Evolutionary conservation across 2,113 vertebrate genomes (phyloP).

Genomic region (Sylvicapra grimmia): DNA sequence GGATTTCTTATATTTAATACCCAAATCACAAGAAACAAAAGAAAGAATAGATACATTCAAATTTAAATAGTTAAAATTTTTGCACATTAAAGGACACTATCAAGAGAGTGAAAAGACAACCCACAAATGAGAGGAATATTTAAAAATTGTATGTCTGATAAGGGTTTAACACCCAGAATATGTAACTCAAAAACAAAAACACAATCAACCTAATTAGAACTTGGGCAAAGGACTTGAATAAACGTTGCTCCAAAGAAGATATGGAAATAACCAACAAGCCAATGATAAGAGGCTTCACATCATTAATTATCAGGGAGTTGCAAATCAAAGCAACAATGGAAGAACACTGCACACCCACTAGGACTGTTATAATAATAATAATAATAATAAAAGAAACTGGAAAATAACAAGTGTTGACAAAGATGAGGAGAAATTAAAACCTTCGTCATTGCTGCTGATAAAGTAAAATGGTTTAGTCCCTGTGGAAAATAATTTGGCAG

Average conservation of each 20-base stretch:
- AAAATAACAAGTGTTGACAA: not conserved
- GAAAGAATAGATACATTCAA: not conserved
- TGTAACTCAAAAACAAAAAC: not conserved
- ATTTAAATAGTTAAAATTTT: not conserved
- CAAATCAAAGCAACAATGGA: not conserved
- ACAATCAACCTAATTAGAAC: not conserved
- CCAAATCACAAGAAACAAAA: not conserved
- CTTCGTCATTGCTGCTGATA: not conserved
- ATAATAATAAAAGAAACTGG: not conserved
- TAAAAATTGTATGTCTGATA: not conserved
- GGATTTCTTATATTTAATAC: not conserved
- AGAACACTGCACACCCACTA: not conserved
- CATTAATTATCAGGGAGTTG: not conserved
- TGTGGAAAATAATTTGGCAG: not conserved
- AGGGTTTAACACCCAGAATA: not conserved
- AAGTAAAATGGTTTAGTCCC: not conserved
- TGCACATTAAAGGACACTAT: not conserved
- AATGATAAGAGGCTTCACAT: not conserved
- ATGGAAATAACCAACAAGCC: not conserved
- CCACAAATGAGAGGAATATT: not conserved
- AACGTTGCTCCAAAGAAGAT: not conserved
- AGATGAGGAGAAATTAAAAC: not conserved
- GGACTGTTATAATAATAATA: not conserved
- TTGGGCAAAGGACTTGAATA: not conserved
- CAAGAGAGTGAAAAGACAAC: not conserved